Conservation (phyloP, 2,797 vertebrate genomes). For the Hydrophis major region DNA sequence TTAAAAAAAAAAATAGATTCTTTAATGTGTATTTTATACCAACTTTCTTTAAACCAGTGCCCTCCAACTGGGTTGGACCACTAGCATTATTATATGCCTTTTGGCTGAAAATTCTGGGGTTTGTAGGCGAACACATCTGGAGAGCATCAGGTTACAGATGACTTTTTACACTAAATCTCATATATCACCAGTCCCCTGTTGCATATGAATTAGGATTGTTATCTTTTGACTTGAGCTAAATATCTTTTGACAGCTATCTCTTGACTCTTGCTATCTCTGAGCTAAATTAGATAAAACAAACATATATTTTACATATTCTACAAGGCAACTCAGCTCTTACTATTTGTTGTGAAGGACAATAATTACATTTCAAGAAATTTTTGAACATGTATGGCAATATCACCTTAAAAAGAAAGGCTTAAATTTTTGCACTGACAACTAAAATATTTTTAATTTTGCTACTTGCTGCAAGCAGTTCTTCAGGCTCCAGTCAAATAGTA, state of each 20-base stretch:
- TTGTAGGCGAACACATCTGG: neutral
- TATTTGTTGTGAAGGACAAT: neutral
- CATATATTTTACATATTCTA: neutral
- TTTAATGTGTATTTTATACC: neutral
- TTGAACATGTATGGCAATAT: neutral
- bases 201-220: neutral
- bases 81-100: neutral
- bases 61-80: neutral
- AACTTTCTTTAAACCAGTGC: neutral
- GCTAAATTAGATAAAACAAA: neutral
- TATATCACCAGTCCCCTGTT: neutral
- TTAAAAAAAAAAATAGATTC: neutral
- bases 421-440: constrained; percentile 8
- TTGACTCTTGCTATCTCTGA: neutral
- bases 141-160: neutral
- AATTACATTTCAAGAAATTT: constrained; percentile 5
- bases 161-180: neutral
- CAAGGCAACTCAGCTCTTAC: neutral
- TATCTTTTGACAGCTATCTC: neutral
- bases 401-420: constrained; percentile 6
- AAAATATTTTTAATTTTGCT: constrained; percentile 20
- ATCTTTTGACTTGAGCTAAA: neutral
- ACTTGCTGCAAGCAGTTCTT: constrained; percentile 13
- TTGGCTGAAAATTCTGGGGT: neutral
- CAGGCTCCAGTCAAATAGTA: constrained; percentile 5